Percentiles rank a stretch among this genome's conserved stretches.
Conservation (phyloP, 2,113 vertebrate genomes). For the Nibea coibor region DNA sequence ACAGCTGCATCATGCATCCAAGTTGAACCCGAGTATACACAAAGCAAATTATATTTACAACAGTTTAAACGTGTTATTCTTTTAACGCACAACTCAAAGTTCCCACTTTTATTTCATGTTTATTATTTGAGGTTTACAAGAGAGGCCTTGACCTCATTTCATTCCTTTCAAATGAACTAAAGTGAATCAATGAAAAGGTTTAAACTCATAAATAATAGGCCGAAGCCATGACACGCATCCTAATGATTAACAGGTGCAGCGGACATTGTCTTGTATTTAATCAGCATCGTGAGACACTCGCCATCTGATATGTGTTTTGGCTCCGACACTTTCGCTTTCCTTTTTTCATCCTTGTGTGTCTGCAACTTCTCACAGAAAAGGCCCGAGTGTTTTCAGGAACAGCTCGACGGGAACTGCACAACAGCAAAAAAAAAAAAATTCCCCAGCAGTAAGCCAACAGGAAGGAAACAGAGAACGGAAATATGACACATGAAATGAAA, state of each 20-base stretch:
- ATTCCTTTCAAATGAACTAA: slow-evolving; percentile 56
- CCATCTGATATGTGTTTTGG: slow-evolving; percentile 25
- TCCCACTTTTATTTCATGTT: slow-evolving; percentile 44
- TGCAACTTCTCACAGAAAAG: slow-evolving; percentile 12
- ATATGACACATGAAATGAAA: slow-evolving; percentile 34
- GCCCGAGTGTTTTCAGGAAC: slow-evolving; percentile 4
- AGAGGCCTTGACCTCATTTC: slow-evolving; percentile 25
- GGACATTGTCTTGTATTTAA: slow-evolving; percentile 3
- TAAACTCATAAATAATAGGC: slow-evolving; percentile 41
- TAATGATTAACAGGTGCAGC: slow-evolving; percentile 61
- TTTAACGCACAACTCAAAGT: neutral
- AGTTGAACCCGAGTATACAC: neutral
- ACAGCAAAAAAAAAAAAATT: slow-evolving; percentile 39
- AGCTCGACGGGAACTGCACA: slow-evolving; percentile 29
- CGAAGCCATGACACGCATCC: slow-evolving; percentile 41
- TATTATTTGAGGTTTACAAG: slow-evolving; percentile 40
- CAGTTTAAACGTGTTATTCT: neutral
- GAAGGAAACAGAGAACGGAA: slow-evolving; percentile 53
- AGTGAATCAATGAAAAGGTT: slow-evolving; percentile 40
- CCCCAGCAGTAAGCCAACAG: slow-evolving; percentile 36
- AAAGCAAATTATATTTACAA: slow-evolving; percentile 19
- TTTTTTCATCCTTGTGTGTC: slow-evolving; percentile 24
- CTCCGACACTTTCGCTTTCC: neutral
- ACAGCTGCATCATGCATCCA: neutral
- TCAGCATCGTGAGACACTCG: slow-evolving; percentile 12